Conservation (phyloP, 1,140 invertebrate species). For the Adelges cooleyi region DNA sequence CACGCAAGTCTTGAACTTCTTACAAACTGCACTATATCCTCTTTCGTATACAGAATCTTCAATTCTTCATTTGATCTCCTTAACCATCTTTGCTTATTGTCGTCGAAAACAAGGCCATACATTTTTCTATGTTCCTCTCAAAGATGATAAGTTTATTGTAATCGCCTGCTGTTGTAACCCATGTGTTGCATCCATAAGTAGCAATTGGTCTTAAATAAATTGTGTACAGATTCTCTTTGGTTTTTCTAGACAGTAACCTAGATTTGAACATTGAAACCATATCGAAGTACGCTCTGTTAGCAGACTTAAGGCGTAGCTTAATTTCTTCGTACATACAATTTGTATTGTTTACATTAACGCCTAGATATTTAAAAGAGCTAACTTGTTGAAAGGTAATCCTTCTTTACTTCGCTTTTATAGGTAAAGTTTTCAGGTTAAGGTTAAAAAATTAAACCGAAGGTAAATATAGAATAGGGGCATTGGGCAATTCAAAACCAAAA, state of each 20-base stretch:
- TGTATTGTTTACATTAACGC: background rate
- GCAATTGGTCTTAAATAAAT: background rate
- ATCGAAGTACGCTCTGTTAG: background rate
- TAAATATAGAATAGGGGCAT: no score
- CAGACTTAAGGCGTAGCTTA: background rate
- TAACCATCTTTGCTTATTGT: no score
- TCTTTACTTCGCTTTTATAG: no score
- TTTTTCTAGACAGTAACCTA: background rate
- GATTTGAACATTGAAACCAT: background rate
- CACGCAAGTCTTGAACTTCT: no score
- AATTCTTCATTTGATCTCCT: background rate
- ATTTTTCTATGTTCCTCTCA: background rate
- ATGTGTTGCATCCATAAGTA: background rate
- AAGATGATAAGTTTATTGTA: background rate
- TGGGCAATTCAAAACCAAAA: no score
- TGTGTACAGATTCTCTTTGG: background rate
- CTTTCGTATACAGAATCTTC: background rate
- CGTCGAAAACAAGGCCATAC: no score
- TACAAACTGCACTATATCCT: background rate
- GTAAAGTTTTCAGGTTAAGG: no score
- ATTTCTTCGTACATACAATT: background rate
- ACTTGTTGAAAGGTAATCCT: background rate
- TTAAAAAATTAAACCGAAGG: no score
- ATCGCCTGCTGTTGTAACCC: background rate
- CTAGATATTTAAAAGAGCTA: background rate